These are phyloP conservation scores for Alviniconcha marisindica DNA, from an alignment of 1,140 invertebrate genomes.

Conservation along the genomic window DNA sequence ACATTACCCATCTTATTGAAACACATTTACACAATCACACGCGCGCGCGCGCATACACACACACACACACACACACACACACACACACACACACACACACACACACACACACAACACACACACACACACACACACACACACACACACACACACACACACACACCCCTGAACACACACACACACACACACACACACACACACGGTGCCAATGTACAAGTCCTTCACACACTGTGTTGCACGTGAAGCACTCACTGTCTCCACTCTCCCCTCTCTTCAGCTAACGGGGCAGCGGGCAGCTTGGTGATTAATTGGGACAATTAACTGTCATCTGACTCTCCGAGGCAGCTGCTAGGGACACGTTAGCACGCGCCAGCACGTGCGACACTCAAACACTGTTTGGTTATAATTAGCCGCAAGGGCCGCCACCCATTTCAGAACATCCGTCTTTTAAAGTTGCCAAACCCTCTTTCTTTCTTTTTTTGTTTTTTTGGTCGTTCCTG, in stretches of 20 bases:
- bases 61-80: conserved; percentile 12
- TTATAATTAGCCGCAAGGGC: conserved; percentile 35
- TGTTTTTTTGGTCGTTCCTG: no score
- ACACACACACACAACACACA: background rate
- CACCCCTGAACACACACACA: no score
- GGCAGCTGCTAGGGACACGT: conserved; percentile 30
- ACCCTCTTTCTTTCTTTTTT: no score
- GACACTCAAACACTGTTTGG: conserved; percentile 30
- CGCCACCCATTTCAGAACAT: background rate
- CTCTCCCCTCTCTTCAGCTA: background rate
- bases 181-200: no score
- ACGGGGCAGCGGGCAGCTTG: background rate
- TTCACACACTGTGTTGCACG: no score
- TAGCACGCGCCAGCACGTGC: conserved; percentile 29
- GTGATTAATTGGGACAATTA: conserved; percentile 42
- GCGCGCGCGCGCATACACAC: background rate
- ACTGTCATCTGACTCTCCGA: background rate
- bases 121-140: background rate
- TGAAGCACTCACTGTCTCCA: background rate
- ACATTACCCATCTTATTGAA: background rate
- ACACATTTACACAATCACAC: background rate
- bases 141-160: no score
- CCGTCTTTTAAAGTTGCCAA: no score
- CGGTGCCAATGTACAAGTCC: no score
- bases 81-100: background rate